phyloP scores from a whole-genome alignment of 2,113 vertebrate species.

The human region GRCh38 chr1:245680001-245680500 shows the following conservation, averaged over 20 bases:
- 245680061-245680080: background rate
- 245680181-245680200: background rate
- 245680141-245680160: background rate
- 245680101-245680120: background rate
- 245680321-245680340: conserved; percentile 39
- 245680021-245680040: background rate
- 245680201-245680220: background rate
- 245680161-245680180: background rate
- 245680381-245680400: background rate
- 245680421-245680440: background rate
- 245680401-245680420: conserved; percentile 19
- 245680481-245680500: background rate
- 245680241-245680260: background rate
- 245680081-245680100: background rate
- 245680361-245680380: conserved; percentile 32
- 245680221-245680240: conserved; percentile 30
- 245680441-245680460: background rate
- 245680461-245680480: background rate
- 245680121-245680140: background rate
- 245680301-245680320: background rate
- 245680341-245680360: background rate
- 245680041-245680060: background rate
- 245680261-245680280: background rate
- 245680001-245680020: accelerated
- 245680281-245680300: background rate